These are phyloP conservation scores for Hydrocynus forskahlii DNA, from an alignment of 2,797 vertebrate genomes.

Conservation along the genomic window DNA sequence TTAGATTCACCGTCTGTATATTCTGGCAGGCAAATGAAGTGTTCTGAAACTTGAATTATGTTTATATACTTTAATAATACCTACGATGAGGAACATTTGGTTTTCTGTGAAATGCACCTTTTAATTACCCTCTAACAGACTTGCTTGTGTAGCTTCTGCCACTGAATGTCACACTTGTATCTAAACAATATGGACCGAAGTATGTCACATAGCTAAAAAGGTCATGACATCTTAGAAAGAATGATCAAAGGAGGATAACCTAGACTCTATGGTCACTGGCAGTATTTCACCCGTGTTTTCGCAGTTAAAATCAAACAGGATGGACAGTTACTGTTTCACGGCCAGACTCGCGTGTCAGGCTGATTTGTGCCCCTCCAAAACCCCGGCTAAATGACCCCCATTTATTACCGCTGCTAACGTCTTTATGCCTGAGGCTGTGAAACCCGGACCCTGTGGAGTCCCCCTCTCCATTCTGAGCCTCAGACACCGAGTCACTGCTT, in stretches of 20 bases:
- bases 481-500: constrained; percentile 65
- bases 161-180: too few relatives aligned
- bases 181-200: too few relatives aligned
- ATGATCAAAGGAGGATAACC: background rate
- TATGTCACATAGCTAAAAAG: too few relatives aligned
- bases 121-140: too few relatives aligned
- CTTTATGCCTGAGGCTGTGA: constrained; percentile 35
- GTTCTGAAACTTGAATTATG: too few relatives aligned
- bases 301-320: background rate
- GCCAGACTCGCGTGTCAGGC: background rate
- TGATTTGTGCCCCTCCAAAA: background rate
- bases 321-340: background rate
- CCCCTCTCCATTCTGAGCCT: constrained; percentile 44
- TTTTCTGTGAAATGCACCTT: too few relatives aligned
- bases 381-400: constrained; percentile 1
- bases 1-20: too few relatives aligned
- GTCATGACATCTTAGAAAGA: background rate
- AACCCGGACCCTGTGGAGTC: constrained; percentile 35
- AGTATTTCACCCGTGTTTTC: background rate
- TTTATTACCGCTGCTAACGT: background rate
- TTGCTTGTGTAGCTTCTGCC: too few relatives aligned
- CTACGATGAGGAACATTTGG: too few relatives aligned
- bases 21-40: too few relatives aligned
- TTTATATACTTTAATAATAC: too few relatives aligned
- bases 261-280: background rate